Evolutionary conservation across 2,888 invertebrate species (phyloP).

Genomic region (Stramonita haemastoma): DNA sequence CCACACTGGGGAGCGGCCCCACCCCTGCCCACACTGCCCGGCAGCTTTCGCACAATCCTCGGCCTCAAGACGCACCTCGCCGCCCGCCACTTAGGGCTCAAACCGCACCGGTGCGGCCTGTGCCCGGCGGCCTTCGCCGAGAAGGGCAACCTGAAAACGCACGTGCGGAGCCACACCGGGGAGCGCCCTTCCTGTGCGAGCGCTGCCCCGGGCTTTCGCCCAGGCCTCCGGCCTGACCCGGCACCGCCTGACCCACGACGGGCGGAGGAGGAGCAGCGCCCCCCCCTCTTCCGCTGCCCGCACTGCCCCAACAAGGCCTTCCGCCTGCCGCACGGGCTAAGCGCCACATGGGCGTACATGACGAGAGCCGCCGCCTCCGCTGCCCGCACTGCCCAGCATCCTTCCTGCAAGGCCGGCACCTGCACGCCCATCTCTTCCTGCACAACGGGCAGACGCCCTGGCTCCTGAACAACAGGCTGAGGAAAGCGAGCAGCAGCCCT

Average conservation of each 20-base stretch:
- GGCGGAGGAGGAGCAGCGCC: too few relatives aligned
- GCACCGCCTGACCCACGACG: conserved; percentile 13
- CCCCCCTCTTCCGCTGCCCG: not conserved
- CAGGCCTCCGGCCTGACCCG: conserved; percentile 16
- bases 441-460: conserved; percentile 9
- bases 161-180: conserved; percentile 15
- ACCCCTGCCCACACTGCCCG: conserved; percentile 8
- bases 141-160: not conserved
- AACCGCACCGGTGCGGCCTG: not conserved
- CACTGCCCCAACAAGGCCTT: conserved; percentile 9
- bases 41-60: conserved; percentile 20
- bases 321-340: conserved; percentile 17
- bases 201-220: not conserved
- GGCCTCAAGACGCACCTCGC: not conserved
- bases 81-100: not conserved
- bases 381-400: conserved; percentile 24
- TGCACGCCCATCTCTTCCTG: conserved; percentile 13
- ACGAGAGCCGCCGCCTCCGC: not conserved
- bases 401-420: conserved; percentile 8
- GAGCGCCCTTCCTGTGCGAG: conserved; percentile 21
- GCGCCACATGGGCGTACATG: conserved; percentile 22
- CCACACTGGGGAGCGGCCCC: conserved; percentile 21
- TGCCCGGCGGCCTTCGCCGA: conserved; percentile 8
- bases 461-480: too few relatives aligned
- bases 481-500: too few relatives aligned